A percentile compares a stretch with the other conserved stretches of the same genome.
phyloP scores from a whole-genome alignment of 2,888 invertebrate species.

The Smittia aterrima region DNA sequence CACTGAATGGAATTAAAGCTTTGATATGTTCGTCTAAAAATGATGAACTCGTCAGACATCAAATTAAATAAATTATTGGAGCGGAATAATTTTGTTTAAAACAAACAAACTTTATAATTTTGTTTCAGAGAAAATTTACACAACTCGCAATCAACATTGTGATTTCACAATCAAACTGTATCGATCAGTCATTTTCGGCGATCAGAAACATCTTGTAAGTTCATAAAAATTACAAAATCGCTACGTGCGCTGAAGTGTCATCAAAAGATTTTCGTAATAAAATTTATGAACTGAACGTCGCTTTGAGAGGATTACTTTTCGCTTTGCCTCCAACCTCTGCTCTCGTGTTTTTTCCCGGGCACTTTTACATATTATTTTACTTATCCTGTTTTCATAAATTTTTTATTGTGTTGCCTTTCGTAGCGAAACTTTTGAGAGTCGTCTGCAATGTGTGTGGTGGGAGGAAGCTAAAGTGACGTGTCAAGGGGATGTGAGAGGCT shows the following conservation, averaged over 20 bases:
- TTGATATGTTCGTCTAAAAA: no score
- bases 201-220: no score
- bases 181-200: no score
- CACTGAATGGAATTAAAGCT: no score
- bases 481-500: not conserved
- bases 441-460: not conserved
- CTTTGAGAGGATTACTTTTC: not conserved
- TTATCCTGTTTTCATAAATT: not conserved
- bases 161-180: no score
- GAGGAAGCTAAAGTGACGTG: not conserved
- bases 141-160: no score
- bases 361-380: not conserved
- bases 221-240: not conserved
- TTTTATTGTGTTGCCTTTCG: not conserved
- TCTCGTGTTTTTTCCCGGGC: not conserved
- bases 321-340: not conserved
- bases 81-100: no score
- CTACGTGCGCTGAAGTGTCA: not conserved
- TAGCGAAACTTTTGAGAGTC: not conserved
- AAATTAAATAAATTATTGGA: no score
- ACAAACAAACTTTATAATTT: no score
- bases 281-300: constrained; percentile 4
- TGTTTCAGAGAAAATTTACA: no score
- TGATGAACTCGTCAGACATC: no score
- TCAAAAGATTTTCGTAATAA: constrained; percentile 23